Conservation (phyloP, 2,797 vertebrate genomes). For the Hydrolagus colliei region DNA sequence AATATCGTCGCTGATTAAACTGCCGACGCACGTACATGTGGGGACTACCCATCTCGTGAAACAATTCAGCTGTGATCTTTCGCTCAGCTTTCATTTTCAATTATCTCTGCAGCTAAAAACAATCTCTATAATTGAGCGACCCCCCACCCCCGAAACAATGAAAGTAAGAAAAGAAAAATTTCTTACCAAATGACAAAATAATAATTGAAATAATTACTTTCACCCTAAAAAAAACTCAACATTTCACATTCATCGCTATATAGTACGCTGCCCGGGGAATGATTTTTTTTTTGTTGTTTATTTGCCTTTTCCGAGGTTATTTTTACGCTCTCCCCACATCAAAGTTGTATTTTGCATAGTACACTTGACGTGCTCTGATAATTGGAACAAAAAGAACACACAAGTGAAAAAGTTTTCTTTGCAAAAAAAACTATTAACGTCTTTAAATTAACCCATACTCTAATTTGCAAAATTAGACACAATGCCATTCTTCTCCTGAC, state of each 20-base stretch:
- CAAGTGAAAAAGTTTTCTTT: not conserved
- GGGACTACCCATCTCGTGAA: not conserved
- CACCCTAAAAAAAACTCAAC: not conserved
- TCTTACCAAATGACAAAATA: conserved; percentile 7
- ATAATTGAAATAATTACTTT: conserved; percentile 31
- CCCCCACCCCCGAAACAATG: not conserved
- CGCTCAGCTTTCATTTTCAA: not conserved
- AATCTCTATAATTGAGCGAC: not conserved
- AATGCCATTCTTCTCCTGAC: conserved; percentile 10
- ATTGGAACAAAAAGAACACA: conserved; percentile 25
- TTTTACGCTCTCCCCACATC: not conserved
- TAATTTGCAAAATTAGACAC: conserved; percentile 15
- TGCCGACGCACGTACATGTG: not conserved
- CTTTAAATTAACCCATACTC: conserved; percentile 11
- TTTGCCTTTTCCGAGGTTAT: not conserved
- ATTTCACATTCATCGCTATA: not conserved
- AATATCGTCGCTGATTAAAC: not conserved
- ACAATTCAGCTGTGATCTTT: not conserved
- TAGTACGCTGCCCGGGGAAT: not conserved
- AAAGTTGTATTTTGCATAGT: conserved; percentile 14
- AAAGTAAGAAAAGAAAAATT: not conserved
- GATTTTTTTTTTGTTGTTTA: not conserved
- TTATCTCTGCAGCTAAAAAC: conserved; percentile 12
- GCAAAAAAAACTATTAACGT: not conserved
- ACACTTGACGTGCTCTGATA: not conserved